Base-by-base conservation (phyloP, 2,797 vertebrate genomes). In the Spinus olivaceus region DNA sequence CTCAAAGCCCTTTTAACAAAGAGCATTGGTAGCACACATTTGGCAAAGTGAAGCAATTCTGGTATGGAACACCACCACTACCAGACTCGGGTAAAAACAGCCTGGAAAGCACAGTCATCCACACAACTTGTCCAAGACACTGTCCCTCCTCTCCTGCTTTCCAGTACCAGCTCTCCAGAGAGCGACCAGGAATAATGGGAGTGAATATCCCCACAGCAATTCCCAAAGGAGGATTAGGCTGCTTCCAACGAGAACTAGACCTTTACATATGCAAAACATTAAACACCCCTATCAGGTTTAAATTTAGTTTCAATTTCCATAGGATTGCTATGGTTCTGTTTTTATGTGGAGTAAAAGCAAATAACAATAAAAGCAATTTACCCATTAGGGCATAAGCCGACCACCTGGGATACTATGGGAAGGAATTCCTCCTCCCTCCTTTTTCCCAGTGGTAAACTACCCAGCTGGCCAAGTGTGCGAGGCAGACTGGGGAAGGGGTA, bases 381-480 rank as follows among this genome's bases (percentile, higher is more conserved):
- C 10, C 41, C 22, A 64, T 28, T 46, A 35, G 19, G 25, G 30
- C 18, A 67, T 30, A 54, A 78, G 8, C 23, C 5, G 32, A 63
- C 78, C 64, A 73, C 23, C 30, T 53, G 35, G 23, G 17, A 50
- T 71, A 41, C 35, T 20, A 11, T 0, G 72, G 30, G 56, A 77
- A 72, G 30, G 16, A 84, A 88, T 70, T 86, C 44, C 44, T 74
- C 19, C 53, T 27, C 41, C 33, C 25, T 17, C 20, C 6, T 1
- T 69, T 71, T 44, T 69, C 42, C 35, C 44, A 33, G 20, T 37
- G 69, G 47, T 47, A 39, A 93, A 66, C 10, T 39, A n/a, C 15
- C 37, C 37, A 27, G 49, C 1, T 44, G 42, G 27, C 22, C 37
- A 77, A 17, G 49, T 5, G 1, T 3, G 10, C 1, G 3, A 64